Conservation (phyloP, 2,888 invertebrate species). For the Harpalus rubripes region DNA sequence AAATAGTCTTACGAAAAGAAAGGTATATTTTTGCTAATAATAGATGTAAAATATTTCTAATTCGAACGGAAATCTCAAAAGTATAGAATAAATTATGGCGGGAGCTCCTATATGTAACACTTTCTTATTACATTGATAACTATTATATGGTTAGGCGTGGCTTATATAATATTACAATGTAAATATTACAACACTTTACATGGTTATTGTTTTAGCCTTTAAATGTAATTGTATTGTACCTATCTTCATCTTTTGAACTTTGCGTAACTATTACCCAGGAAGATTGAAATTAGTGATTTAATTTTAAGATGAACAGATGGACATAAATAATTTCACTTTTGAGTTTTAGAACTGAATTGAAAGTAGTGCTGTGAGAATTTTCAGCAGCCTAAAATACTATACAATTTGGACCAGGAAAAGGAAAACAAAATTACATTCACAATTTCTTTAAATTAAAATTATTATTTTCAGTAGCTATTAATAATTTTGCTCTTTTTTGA, state of each 20-base stretch:
- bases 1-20: conserved; percentile 16
- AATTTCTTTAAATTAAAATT: no score
- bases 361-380: not conserved
- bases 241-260: conserved; percentile 1
- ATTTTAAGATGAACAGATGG: not conserved
- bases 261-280: not conserved
- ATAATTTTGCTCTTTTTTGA: no score
- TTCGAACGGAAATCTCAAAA: conserved; percentile 21
- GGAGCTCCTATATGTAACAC: conserved; percentile 10
- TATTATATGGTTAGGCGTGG: conserved; percentile 29
- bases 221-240: conserved; percentile 19
- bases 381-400: not conserved
- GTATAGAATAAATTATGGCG: conserved; percentile 18
- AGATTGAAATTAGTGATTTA: not conserved
- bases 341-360: not conserved
- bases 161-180: not conserved
- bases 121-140: conserved; percentile 26
- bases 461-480: no score
- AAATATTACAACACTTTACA: conserved; percentile 16
- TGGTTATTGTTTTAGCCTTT: conserved; percentile 33
- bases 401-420: no score
- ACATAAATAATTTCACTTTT: not conserved
- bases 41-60: conserved; percentile 15
- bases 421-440: no score
- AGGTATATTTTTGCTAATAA: conserved; percentile 5